Conservation (phyloP, 53 echinoderm and acorn worm species). For the Astropecten irregularis region DNA sequence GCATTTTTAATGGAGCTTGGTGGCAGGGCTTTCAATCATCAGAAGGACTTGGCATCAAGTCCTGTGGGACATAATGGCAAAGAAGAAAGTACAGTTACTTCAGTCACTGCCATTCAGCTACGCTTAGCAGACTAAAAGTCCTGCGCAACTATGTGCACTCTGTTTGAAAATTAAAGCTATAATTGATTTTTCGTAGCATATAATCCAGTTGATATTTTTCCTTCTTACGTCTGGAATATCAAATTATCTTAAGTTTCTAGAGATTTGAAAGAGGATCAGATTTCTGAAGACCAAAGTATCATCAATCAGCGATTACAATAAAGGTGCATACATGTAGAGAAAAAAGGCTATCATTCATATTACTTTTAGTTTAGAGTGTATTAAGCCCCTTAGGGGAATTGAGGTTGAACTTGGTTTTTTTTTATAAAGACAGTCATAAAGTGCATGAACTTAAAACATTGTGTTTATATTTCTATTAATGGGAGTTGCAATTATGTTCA, state of each 20-base stretch:
- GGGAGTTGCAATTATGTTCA: too few species aligned
- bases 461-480: not conserved
- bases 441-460: conserved; percentile 14
- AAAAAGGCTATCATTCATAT: conserved; percentile 22
- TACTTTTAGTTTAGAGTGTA: not conserved
- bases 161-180: conserved; percentile 47
- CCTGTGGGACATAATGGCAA: conserved; percentile 13
- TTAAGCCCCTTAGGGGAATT: not conserved
- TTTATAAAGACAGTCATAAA: not conserved
- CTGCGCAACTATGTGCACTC: conserved; percentile 31
- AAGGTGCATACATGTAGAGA: conserved; percentile 21
- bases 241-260: conserved; percentile 51
- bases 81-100: conserved; percentile 44
- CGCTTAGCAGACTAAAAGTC: conserved; percentile 20
- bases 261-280: conserved; percentile 49
- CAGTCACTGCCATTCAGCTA: not conserved
- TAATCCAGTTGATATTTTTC: conserved; percentile 56
- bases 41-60: conserved; percentile 43
- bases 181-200: conserved; percentile 51
- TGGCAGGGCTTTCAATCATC: conserved; percentile 54
- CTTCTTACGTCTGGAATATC: conserved; percentile 44
- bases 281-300: conserved; percentile 22
- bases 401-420: not conserved
- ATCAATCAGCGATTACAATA: conserved; percentile 49
- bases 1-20: conserved; percentile 59